phyloP scores from a whole-genome alignment of 2,797 vertebrate species.

The Sebastiscus tertius region DNA sequence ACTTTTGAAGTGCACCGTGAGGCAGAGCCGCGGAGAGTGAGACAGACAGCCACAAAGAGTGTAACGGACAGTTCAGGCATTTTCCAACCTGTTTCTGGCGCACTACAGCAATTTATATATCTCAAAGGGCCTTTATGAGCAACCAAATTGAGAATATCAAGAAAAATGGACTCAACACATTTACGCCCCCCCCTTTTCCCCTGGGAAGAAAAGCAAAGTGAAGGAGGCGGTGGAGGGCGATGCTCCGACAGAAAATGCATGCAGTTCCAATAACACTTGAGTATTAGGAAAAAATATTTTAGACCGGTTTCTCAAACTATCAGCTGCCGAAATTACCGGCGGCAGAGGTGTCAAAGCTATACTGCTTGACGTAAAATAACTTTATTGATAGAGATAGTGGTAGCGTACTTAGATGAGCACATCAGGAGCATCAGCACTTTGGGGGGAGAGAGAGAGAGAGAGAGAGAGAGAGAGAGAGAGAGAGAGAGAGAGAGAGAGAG shows the following conservation, averaged over 20 bases:
- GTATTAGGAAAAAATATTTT: slow-evolving; percentile 4
- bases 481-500: too few species aligned
- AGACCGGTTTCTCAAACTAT: slow-evolving; percentile 20
- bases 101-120: slow-evolving; percentile 42
- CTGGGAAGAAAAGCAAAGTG: slow-evolving; percentile 1
- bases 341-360: slow-evolving; percentile 10
- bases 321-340: slow-evolving; percentile 9
- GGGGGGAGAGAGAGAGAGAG: too few species aligned
- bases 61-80: slow-evolving; percentile 26
- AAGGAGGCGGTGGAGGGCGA: neutral
- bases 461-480: neutral
- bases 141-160: slow-evolving; percentile 41
- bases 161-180: slow-evolving; percentile 37
- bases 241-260: neutral
- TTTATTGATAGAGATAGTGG: slow-evolving; percentile 23
- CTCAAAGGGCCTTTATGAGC: slow-evolving; percentile 32
- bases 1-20: slow-evolving; percentile 32
- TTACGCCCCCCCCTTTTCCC: neutral
- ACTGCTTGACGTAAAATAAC: slow-evolving; percentile 1
- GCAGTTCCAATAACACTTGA: neutral
- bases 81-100: slow-evolving; percentile 23
- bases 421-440: slow-evolving; percentile 18
- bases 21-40: slow-evolving; percentile 12
- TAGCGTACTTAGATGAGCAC: neutral
- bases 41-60: slow-evolving; percentile 22